Evolutionary conservation across 2,113 vertebrate genomes (phyloP), one percentile per base, ranked within the genome.

Genomic region (Cygnus buccinator): DNA sequence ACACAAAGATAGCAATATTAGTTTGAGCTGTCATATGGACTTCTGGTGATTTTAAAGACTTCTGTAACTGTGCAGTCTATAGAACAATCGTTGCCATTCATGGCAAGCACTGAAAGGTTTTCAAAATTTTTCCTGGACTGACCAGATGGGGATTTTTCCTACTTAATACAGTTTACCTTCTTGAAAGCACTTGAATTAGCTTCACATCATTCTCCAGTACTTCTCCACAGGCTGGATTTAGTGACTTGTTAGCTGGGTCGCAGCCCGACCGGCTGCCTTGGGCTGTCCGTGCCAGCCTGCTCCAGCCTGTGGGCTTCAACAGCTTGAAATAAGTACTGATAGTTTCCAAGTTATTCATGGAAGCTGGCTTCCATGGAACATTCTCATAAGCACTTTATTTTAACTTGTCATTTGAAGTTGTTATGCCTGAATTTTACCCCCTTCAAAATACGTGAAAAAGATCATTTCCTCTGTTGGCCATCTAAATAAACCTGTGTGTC

Each of bases 401-500:
- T 48, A 52, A 3, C 25, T 14, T 28, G 19, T 46, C 43, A 2
- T 13, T 4, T 7, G 39, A 31, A 33, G 23, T 4, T 8, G 2
- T 3, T 15, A 37, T 35, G 17, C 31, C 59, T 37, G 39, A 28
- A n/a, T 73, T 44, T n/a, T 7, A 0, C 18, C 41, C 20, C 15
- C 26, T 10, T 23, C 41, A 35, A 77, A 50, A 8, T 3, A 33
- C 7, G 39, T 48, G 15, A 1, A n/a, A 61, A 44, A 39, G 62
- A 3, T 0, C 0, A 0, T 67, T 75, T 80, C 19, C 26, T 48
- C 23, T 59, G 4, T 0, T 8, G 37, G 54, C 68, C 37, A 37
- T 44, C 31, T 15, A 29, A 35, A 52, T 33, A 50, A 35, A 19
- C 6, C 22, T 3, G 0, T 4, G 58, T 62, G 58, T 62, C 65